Conservation (phyloP, 2,113 vertebrate species). For the Passer domesticus region DNA sequence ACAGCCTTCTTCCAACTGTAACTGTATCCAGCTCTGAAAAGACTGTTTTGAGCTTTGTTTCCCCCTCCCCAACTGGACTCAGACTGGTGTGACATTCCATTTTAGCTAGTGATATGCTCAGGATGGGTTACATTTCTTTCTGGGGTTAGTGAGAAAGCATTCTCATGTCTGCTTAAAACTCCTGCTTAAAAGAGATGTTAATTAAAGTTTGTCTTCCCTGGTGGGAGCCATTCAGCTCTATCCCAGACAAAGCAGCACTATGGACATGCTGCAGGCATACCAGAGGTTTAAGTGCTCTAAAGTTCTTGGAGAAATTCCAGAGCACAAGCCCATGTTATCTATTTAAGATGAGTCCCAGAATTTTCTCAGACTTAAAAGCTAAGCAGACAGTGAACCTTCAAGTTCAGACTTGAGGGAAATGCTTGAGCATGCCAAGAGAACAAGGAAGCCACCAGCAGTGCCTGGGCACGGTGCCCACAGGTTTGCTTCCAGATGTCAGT, state of each 20-base stretch:
- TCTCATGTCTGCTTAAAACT: background rate
- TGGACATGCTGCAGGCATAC: background rate
- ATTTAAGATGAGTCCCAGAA: background rate
- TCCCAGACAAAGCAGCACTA: background rate
- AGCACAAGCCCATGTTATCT: background rate
- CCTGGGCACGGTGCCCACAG: background rate
- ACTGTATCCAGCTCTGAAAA: background rate
- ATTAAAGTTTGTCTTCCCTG: slow-evolving; percentile 8
- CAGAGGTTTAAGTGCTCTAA: background rate
- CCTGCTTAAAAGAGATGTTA: background rate
- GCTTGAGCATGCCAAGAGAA: background rate
- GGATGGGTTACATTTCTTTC: background rate
- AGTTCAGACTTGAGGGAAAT: background rate
- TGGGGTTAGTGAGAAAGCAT: background rate
- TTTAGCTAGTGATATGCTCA: background rate
- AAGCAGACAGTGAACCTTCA: background rate
- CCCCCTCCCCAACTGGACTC: background rate
- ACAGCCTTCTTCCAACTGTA: background rate
- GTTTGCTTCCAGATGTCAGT: background rate
- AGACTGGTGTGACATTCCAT: background rate
- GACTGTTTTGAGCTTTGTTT: background rate
- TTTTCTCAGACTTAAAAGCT: background rate
- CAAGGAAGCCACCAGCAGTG: background rate
- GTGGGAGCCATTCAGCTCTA: background rate
- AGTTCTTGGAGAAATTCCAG: background rate